Evolutionary conservation across 2,888 invertebrate species (phyloP), one percentile per base, ranked within the genome.

Genomic region (Trilocha varians): DNA sequence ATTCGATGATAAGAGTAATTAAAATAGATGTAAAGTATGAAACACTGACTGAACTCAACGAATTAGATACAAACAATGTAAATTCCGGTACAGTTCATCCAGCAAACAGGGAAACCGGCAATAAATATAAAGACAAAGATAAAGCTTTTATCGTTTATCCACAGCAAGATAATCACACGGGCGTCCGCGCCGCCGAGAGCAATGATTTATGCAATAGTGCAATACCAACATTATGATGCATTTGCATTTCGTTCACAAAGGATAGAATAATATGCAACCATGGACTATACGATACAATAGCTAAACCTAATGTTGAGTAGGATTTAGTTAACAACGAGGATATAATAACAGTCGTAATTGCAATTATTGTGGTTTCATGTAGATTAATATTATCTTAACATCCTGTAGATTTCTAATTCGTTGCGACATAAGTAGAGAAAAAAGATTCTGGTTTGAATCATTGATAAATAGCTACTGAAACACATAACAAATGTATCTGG

Each of bases 211-310:
- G 59, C 55, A 59, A 58, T 58, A 57, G 57, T 66, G 59, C 55
- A 59, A 58, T 59, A 57, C 56, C 57, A 62, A 69, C 65, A 63
- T 65, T 65, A 65, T 69, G 66, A 70, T 70, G 62, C 62, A 74
- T 75, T 73, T 70, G 70, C 70, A 73, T 73, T 74, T 70, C 57
- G 65, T 69, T 65, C 66, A 65, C 66, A 67, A 65, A 60, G 55
- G 49, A 46, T 17, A 39, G 34, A 39, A 42, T 42, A 25, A 25
- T 25, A 50, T 47, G 50, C 53, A 46, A 35, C 46, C 41, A 42
- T 44, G 40, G 46, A 46, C 49, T 48, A 48, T 50, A 47, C 45
- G 38, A 38, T 40, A 50, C 48, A 50, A 50, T 52, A 47, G 42
- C 32, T 41, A 40, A 41, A 41, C 45, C 32, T 46, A 48, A 48